phyloP scores from a whole-genome alignment of 2,113 vertebrate species.

The Cariama cristata region DNA sequence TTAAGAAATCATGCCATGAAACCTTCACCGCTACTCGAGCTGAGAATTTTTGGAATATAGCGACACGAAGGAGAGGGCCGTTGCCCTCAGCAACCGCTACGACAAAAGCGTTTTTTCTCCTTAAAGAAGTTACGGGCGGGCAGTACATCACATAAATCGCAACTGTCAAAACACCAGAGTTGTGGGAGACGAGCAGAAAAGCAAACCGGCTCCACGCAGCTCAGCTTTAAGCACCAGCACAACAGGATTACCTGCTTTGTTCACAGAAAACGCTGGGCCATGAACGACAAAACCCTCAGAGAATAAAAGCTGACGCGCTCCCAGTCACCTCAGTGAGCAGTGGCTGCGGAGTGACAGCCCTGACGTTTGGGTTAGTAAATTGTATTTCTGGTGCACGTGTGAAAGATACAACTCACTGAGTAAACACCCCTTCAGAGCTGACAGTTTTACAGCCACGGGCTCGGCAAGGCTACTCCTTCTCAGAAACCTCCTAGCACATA shows the following conservation, averaged over 20 bases:
- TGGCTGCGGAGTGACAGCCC: not conserved
- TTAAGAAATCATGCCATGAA: not conserved
- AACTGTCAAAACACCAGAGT: slow-evolving; percentile 4
- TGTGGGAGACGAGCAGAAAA: not conserved
- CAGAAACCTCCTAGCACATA: not conserved
- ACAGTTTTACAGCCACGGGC: slow-evolving; percentile 44
- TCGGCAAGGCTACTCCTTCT: not conserved
- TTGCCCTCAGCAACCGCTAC: not conserved
- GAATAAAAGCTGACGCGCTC: rapidly evolving
- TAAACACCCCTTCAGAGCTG: slow-evolving; percentile 43
- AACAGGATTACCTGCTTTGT: not conserved
- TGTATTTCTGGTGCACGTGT: slow-evolving; percentile 28
- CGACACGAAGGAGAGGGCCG: rapidly evolving
- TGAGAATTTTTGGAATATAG: not conserved
- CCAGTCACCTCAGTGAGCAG: not conserved
- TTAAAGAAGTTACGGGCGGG: not conserved
- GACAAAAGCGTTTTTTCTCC: not conserved
- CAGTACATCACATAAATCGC: not conserved
- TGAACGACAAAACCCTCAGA: rapidly evolving
- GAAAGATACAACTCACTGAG: not conserved
- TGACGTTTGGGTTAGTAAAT: not conserved
- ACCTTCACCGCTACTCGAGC: rapidly evolving
- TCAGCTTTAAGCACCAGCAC: not conserved
- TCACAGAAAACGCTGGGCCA: not conserved
- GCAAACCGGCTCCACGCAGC: not conserved